These are phyloP conservation scores for Esperia sulphurella DNA, from an alignment of 2,888 invertebrate species.

Conservation along the genomic window DNA sequence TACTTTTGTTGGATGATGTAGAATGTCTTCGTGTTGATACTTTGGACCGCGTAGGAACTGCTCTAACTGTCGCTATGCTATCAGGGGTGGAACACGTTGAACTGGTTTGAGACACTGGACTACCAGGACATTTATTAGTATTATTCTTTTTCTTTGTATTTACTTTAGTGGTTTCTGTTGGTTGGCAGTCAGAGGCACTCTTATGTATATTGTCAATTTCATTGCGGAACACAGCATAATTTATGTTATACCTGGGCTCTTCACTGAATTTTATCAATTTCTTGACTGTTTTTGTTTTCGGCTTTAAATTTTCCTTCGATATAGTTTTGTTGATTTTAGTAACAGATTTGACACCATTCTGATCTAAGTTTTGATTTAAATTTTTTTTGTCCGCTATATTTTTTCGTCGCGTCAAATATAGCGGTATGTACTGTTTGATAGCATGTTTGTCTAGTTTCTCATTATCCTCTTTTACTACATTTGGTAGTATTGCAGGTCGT, in stretches of 20 bases:
- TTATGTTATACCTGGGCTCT: constrained; percentile 28
- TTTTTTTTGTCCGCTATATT: constrained; percentile 15
- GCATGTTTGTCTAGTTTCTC: constrained; percentile 13
- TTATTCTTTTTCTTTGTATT: constrained; percentile 21
- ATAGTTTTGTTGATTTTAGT: constrained; percentile 20
- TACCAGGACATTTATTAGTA: constrained; percentile 24
- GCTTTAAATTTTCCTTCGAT: constrained; percentile 12
- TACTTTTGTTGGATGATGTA: constrained; percentile 34
- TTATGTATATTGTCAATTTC: constrained; percentile 16
- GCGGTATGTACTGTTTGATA: constrained; percentile 37
- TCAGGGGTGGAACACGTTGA: constrained; percentile 59
- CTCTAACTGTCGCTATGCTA: constrained; percentile 56
- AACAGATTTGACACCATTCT: constrained; percentile 13
- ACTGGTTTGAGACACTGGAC: constrained; percentile 46
- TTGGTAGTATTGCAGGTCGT: constrained; percentile 20
- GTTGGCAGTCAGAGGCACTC: constrained; percentile 15
- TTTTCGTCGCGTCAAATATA: constrained; percentile 31
- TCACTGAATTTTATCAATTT: constrained; percentile 38
- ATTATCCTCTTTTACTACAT: constrained; percentile 22
- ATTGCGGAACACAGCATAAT: constrained; percentile 46
- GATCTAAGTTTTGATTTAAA: constrained; percentile 26
- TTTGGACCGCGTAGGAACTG: constrained; percentile 28
- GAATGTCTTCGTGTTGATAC: constrained; percentile 32
- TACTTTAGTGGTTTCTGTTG: constrained; percentile 20
- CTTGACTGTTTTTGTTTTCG: constrained; percentile 33